Evolutionary conservation across 2,113 vertebrate species (phyloP), one percentile per base, ranked within the genome.

Genomic region (cat (Felis catus)): DNA sequence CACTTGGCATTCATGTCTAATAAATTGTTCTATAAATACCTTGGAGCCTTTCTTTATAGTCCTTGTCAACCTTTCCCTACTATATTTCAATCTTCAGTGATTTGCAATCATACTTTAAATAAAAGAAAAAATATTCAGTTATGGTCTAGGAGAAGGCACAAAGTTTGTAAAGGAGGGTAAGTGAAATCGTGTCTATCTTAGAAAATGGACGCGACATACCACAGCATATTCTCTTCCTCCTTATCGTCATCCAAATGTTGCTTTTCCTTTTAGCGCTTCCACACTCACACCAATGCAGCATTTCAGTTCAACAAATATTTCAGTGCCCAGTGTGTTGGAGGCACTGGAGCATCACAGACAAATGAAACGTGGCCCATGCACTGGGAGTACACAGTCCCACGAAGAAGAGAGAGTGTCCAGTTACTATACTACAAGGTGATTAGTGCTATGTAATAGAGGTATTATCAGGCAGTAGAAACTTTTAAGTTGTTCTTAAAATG

Each of bases 1-100:
- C 85, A 94, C 79, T 53, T 97, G 92, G 29, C 36, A 88, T 80
- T 25, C 29, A 14, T 45, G 5, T 41, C 53, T 97, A 21, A 92
- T 91, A 97, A 97, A 97, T 89, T 88, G 45, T 78, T 82, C 7
- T 41, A 80, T 81, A 96, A 97, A 98, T 96, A 92, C 92, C 96
- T 83, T 79, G 80, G 18, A 39, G 73, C 33, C 68, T 97, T 96
- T 27, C 45, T 96, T 96, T 81, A 81, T 7, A 96, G 14, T 15
- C 16, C 21, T 82, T 93, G 76, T 82, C 96, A 98, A 61, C 3
- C 53, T 98, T 88, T 90, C 23, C 70, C 23, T 94, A 73, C 36
- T 3, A 0, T 27, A 81, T 97, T 98, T 96, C 81, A 25, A 61
- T 97, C 86, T 97, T 96, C 19, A 36, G 16, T 79, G 53, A 82